Evolutionary conservation across 2,797 vertebrate genomes (phyloP), one percentile per base, ranked within the genome.

Genomic region (Rachycentron canadum): DNA sequence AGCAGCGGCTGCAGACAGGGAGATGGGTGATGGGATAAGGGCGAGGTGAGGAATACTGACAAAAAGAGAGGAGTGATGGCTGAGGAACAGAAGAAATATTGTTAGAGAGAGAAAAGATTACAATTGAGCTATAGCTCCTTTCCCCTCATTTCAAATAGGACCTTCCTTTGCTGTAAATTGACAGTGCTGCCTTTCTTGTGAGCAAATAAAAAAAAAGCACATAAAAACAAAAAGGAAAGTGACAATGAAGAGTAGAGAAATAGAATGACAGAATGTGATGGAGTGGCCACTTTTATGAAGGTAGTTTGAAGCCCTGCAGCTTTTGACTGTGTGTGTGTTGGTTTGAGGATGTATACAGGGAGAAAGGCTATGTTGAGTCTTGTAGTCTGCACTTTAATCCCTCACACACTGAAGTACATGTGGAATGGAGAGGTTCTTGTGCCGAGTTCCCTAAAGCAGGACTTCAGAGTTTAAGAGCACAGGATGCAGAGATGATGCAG

Each of bases 401-500:
- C 74, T 34, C 59, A 82, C 50, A 80, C 59, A 73, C 62, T 85
- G 77, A 75, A 91, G 75, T 86, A 79, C 74, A 67, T 30, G 19
- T 19, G 43, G 55, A 85, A 65, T 59, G 70, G 72, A 86, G 85
- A 86, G 69, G 62, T 66, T 69, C 65, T 88, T 76, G 45, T 69
- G 58, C 36, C 7, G 47, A 82, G 79, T 84, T 82, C 73, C 85
- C 62, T 58, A 68, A 52, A 52, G 40, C 53, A 88, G 79, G 73
- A 65, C 76, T 71, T 53, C n/a, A 73, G 78, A 72, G 61, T 83
- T 79, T 78, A 82, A 92, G 82, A 88, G 81, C 69, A 69, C 81
- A 87, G 88, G 87, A 92, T 90, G 76, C 85, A 82, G 76, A 69
- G 79, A 87, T 41, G 81, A 84, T 80, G 85, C 86, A 89, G 89